Conservation (phyloP, 1,140 invertebrate species). For the Cydia strobilella region DNA sequence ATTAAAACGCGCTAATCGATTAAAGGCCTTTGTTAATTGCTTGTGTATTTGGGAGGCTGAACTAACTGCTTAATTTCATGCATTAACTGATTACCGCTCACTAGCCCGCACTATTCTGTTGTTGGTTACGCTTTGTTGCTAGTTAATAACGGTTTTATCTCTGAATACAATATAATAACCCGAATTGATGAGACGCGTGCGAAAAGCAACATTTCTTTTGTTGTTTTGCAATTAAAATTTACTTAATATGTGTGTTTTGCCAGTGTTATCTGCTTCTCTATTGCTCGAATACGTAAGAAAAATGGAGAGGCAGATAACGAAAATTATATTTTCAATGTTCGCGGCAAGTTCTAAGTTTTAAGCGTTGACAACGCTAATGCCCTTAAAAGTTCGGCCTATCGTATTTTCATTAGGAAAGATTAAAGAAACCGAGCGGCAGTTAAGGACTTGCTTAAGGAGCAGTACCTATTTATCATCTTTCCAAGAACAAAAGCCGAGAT, state of each 20-base stretch:
- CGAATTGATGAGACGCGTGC: background rate
- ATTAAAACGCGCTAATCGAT: background rate
- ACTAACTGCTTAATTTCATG: background rate
- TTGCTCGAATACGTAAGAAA: no score
- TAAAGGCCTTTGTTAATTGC: background rate
- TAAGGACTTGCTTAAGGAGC: background rate
- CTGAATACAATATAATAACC: background rate
- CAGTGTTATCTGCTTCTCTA: no score
- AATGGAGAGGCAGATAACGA: no score
- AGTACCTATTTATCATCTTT: background rate
- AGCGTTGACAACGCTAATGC: background rate
- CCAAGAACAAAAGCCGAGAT: background rate
- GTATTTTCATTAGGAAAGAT: background rate
- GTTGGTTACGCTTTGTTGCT: background rate
- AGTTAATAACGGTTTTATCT: background rate
- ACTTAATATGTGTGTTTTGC: no score
- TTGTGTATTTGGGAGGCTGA: background rate
- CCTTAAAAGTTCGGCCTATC: background rate
- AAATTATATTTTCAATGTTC: no score
- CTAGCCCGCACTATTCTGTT: background rate
- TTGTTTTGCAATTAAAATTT: no score
- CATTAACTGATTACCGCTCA: conserved; percentile 12
- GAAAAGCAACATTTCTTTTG: background rate
- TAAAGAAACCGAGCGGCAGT: background rate
- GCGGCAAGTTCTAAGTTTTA: no score